These are phyloP conservation scores for Enteromius treurensis DNA, from an alignment of 2,797 vertebrate species.

Conservation along the genomic window DNA sequence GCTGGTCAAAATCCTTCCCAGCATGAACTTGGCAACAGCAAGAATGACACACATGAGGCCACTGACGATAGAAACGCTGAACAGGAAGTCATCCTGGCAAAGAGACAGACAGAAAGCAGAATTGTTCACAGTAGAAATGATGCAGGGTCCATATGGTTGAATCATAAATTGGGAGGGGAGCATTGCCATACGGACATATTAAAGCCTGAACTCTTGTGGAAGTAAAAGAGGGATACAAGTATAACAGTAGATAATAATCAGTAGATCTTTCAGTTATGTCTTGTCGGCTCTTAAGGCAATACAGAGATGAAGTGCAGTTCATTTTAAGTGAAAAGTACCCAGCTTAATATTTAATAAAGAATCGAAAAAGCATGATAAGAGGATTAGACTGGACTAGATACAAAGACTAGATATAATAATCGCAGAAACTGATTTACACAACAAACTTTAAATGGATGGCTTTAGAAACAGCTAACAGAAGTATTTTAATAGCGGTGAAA, in stretches of 20 bases:
- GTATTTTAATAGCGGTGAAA: neutral
- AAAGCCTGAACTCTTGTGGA: neutral
- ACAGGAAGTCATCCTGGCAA: conserved; percentile 93
- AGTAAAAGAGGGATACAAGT: neutral
- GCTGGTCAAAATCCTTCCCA: conserved; percentile 95
- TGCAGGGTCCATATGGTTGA: neutral
- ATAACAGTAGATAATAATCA: conserved; percentile 8
- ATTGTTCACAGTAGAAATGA: conserved; percentile 9
- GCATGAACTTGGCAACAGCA: conserved; percentile 93
- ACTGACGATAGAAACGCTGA: conserved; percentile 93
- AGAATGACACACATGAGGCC: conserved; percentile 89
- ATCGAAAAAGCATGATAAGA: neutral
- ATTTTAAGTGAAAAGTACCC: neutral
- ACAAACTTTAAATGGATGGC: neutral
- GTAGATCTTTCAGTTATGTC: neutral
- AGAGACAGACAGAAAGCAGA: conserved; percentile 56
- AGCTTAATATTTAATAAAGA: conserved; percentile 13
- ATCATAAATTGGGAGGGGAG: neutral
- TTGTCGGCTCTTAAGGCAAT: neutral
- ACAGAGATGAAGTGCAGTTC: neutral
- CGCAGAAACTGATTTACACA: neutral
- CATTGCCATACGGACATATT: neutral
- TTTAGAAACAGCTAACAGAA: neutral
- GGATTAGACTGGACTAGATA: neutral
- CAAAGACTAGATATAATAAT: neutral